Conservation (phyloP, 2,113 vertebrate species). For the Oenanthe oenanthe region DNA sequence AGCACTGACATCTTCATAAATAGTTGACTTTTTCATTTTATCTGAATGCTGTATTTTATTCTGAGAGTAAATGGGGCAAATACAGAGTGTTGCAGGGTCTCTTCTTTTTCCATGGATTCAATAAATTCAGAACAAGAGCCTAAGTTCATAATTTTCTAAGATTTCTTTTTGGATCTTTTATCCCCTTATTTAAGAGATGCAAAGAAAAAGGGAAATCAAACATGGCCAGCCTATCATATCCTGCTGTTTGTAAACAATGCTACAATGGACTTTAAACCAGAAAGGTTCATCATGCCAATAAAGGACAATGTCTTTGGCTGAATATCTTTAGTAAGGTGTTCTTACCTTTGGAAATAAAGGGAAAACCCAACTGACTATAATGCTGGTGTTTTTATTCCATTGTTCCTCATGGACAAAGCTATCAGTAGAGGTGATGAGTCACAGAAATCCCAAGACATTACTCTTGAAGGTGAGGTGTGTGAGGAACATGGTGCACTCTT, state of each 20-base stretch:
- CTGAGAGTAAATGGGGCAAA: not conserved
- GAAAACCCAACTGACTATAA: not conserved
- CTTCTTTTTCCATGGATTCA: not conserved
- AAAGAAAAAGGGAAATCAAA: not conserved
- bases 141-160: not conserved
- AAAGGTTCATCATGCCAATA: not conserved
- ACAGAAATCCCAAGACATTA: not conserved
- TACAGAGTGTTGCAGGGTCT: accelerated
- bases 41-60: not conserved
- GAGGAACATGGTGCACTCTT: not conserved
- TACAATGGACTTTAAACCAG: not conserved
- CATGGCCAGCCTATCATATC: not conserved
- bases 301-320: not conserved
- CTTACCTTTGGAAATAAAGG: not conserved
- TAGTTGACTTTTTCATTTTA: not conserved
- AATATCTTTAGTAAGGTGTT: not conserved
- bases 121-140: not conserved
- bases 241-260: not conserved
- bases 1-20: not conserved
- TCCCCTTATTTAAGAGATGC: not conserved
- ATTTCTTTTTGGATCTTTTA: not conserved
- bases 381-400: not conserved
- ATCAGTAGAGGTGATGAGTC: not conserved
- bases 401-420: not conserved
- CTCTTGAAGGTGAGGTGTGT: not conserved